Conservation (phyloP, 2,113 vertebrate species). For the Hydrochoerus hydrochaeris region DNA sequence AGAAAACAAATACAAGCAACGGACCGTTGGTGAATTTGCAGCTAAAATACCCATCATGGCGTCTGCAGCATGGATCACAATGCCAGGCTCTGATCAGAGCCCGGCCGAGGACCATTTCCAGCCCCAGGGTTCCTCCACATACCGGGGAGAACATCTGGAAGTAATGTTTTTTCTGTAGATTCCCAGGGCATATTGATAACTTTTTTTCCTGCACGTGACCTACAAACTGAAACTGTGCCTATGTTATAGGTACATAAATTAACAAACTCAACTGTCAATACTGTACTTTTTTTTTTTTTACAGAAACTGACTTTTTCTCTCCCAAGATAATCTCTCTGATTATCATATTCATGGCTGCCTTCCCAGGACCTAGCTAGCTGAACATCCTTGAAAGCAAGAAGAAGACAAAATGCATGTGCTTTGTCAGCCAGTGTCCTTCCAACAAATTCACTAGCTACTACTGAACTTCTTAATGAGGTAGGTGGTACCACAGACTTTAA, state of each 20-base stretch:
- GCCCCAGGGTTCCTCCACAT: background rate
- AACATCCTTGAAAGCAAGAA: background rate
- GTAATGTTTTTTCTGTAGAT: constrained; percentile 46
- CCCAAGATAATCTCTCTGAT: background rate
- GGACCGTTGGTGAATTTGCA: background rate
- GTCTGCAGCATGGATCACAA: background rate
- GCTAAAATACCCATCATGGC: background rate
- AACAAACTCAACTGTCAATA: background rate
- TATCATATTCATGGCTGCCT: background rate
- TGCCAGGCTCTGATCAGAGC: background rate
- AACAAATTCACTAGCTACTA: background rate
- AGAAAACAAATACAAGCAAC: constrained; percentile 64
- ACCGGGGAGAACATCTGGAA: constrained; percentile 19
- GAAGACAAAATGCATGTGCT: background rate
- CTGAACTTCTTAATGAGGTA: background rate
- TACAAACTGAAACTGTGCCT: constrained; percentile 14
- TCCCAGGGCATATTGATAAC: constrained; percentile 15
- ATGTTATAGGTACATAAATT: background rate
- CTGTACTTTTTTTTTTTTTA: background rate
- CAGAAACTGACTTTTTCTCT: background rate
- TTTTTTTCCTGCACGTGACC: constrained; percentile 15
- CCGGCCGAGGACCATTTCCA: background rate
- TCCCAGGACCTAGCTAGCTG: background rate
- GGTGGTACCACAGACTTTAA: background rate
- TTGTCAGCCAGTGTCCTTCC: background rate